Percentiles rank a stretch among this genome's conserved stretches.
Conservation (phyloP, 2,888 invertebrate genomes). For the Xestoiulus laeticollis region DNA sequence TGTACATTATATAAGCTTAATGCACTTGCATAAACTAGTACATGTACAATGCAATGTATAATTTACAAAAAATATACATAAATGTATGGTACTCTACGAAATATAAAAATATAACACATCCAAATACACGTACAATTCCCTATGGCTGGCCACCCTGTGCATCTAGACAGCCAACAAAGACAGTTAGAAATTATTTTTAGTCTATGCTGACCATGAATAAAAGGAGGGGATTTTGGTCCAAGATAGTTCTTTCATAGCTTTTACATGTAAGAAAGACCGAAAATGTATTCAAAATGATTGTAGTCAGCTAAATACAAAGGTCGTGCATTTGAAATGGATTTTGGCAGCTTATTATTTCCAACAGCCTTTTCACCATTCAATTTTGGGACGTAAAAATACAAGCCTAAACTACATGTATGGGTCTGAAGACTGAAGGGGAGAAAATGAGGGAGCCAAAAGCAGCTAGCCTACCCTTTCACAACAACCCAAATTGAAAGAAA, state of each 20-base stretch:
- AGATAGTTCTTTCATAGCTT: background rate
- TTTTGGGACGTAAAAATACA: slow-evolving; percentile 2
- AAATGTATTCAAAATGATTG: background rate
- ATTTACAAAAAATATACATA: too few species aligned
- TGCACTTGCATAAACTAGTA: too few species aligned
- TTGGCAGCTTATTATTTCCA: slow-evolving; percentile 47
- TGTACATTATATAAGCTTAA: too few species aligned
- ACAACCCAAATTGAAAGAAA: slow-evolving; percentile 42
- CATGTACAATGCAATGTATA: too few species aligned
- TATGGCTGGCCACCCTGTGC: too few species aligned
- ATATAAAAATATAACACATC: too few species aligned
- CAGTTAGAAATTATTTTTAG: background rate
- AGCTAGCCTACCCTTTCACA: background rate
- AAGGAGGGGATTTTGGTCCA: background rate
- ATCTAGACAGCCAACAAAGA: too few species aligned
- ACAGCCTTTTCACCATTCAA: slow-evolving; percentile 19
- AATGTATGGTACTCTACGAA: too few species aligned
- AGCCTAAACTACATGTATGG: background rate
- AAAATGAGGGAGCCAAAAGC: slow-evolving; percentile 19
- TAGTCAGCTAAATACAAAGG: background rate
- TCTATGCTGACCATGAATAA: slow-evolving; percentile 14
- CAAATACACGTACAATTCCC: too few species aligned
- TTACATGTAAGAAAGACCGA: slow-evolving; percentile 43
- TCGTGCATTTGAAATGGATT: slow-evolving; percentile 28
- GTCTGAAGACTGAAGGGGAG: background rate